phyloP scores from a whole-genome alignment of 1,140 invertebrate species.

The Harlomillsia oculata region DNA sequence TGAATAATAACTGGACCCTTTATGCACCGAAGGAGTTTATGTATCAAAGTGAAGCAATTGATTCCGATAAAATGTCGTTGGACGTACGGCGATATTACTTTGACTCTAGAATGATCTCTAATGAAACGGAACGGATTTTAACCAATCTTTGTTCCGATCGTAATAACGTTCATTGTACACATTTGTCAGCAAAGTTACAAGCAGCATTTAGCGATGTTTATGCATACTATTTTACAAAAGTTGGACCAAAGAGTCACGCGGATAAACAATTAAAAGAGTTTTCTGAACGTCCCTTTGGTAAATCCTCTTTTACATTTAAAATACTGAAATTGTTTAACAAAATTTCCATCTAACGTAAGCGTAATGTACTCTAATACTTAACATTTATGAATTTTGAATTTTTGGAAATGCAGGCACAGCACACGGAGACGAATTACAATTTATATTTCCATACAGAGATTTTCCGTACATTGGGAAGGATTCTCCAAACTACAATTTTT shows the following conservation, averaged over 20 bases:
- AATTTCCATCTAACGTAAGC: background rate
- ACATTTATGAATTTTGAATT: background rate
- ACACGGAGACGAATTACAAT: conserved; percentile 25
- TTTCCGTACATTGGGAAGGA: conserved; percentile 17
- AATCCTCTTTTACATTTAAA: background rate
- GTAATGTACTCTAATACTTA: background rate
- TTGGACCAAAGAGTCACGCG: conserved; percentile 11
- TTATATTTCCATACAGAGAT: conserved; percentile 19
- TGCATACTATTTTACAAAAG: conserved; percentile 18
- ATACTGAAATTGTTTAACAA: background rate
- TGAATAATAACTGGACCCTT: conserved; percentile 3
- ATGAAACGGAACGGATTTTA: conserved; percentile 43
- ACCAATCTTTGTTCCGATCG: conserved; percentile 43
- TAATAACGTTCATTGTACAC: background rate
- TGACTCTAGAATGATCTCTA: conserved; percentile 41
- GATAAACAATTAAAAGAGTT: background rate
- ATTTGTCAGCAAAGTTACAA: conserved; percentile 6
- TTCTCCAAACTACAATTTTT: conserved; percentile 16
- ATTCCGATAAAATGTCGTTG: conserved; percentile 25
- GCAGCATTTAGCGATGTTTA: background rate
- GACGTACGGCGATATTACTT: conserved; percentile 47
- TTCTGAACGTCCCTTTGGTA: background rate
- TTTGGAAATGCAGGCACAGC: background rate
- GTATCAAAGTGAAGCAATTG: conserved; percentile 39
- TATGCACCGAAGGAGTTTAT: background rate